Base-by-base conservation (phyloP, 2,113 vertebrate species). In the Puffinus mauretanicus region DNA sequence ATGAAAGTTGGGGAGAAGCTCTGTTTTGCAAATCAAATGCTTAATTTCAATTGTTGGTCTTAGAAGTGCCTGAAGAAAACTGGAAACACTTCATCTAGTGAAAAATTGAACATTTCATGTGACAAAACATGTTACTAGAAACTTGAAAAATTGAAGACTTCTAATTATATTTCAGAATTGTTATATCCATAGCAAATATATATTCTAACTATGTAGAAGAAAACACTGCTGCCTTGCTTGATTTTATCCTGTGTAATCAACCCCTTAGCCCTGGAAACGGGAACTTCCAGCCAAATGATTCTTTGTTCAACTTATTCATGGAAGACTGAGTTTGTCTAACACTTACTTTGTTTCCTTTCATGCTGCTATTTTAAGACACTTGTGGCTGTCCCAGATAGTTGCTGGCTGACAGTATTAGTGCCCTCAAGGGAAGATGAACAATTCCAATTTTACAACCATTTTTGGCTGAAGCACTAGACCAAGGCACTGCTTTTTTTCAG, bases 361-460 rank as follows among this genome's bases (percentile, higher is more conserved):
- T 61, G 58, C 44, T 79, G 62, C 73, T 87, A 86, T 88, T 96
- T 93, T 73, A 95, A 94, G 78, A 84, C 34, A 72, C 66, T 94
- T 86, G 65, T 89, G 84, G 70, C 52, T 87, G 84, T 82, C 81
- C 90, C 78, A 90, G 52, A 82, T 82, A 76, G 70, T n/a, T 91
- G 54, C 78, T 88, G 58, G 58, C 40, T 92, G 90, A 77, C 62
- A 93, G 90, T 95, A 93, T 88, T 65, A 70, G 44, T 55, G 38
- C n/a, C 55, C 79, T 88, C 60, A 47, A 58, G 82, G 71, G 79
- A 86, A 90, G 60, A 91, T 66, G 84, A 95, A 91, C 90, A 90
- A 82, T 96, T 87, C 61, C 69, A 49, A 47, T 72, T 96, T 97
- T 94, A 94, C 90, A 94, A 85, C 32, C 78, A 76, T 79, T 85